Evolutionary conservation across 2,888 invertebrate species (phyloP).

Genomic region (Lordiphosa andalusiaca): DNA sequence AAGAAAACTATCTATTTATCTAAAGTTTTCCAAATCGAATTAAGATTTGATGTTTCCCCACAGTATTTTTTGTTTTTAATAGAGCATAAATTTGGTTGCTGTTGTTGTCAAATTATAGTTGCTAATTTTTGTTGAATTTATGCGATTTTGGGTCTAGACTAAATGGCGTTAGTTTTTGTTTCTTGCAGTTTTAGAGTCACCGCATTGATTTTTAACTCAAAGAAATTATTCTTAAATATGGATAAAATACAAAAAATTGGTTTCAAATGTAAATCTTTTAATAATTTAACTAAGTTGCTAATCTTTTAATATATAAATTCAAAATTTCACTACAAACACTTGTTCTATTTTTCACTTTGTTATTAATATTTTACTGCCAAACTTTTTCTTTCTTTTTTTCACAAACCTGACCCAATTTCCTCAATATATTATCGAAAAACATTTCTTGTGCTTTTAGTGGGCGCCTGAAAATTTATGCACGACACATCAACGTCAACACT

Average conservation of each 20-base stretch:
- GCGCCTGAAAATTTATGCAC: conserved; percentile 54
- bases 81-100: conserved; percentile 15
- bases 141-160: conserved; percentile 32
- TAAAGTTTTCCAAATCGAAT: conserved; percentile 12
- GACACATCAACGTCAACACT: conserved; percentile 62
- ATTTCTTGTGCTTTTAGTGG: conserved; percentile 30
- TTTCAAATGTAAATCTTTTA: too few relatives aligned
- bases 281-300: too few relatives aligned
- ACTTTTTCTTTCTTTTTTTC: conserved; percentile 27
- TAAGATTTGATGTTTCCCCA: too few relatives aligned
- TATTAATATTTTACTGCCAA: neutral
- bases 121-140: conserved; percentile 31
- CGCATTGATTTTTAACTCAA: too few relatives aligned
- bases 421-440: conserved; percentile 34
- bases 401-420: conserved; percentile 64
- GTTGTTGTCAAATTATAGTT: conserved; percentile 11
- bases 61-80: conserved; percentile 3
- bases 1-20: conserved; percentile 19
- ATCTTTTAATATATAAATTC: too few relatives aligned
- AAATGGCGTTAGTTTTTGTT: conserved; percentile 28
- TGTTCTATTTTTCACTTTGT: neutral
- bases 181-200: too few relatives aligned
- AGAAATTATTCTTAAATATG: too few relatives aligned
- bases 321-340: too few relatives aligned
- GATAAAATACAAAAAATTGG: too few relatives aligned